phyloP scores from a whole-genome alignment of 2,888 invertebrate genomes.

The Cheilosia variabilis region DNA sequence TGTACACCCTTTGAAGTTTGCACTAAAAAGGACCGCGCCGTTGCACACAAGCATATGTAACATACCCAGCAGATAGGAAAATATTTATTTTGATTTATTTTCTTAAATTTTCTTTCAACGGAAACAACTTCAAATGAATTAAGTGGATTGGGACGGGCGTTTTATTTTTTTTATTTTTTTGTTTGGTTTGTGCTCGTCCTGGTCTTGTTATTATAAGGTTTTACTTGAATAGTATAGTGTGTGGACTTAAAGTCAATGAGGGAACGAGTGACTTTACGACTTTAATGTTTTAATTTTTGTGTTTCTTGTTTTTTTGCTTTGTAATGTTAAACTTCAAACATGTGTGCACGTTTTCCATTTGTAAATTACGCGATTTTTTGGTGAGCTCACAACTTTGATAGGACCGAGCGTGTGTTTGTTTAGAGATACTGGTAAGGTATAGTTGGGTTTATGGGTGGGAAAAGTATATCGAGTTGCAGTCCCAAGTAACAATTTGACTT shows the following conservation, averaged over 20 bases:
- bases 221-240: slow-evolving; percentile 10
- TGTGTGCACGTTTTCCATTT: slow-evolving; percentile 12
- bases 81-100: slow-evolving; percentile 72
- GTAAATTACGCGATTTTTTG: not conserved
- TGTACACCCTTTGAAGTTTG: slow-evolving; percentile 54
- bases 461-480: too few species aligned
- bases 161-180: slow-evolving; percentile 2
- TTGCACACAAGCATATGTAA: slow-evolving; percentile 49
- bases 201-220: slow-evolving; percentile 31
- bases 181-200: slow-evolving; percentile 12
- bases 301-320: not conserved
- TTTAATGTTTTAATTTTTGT: slow-evolving; percentile 27
- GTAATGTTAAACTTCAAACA: slow-evolving; percentile 12
- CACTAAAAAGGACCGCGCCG: slow-evolving; percentile 1
- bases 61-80: slow-evolving; percentile 57
- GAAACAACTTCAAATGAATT: slow-evolving; percentile 63
- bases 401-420: too few species aligned
- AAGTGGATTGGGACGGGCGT: slow-evolving; percentile 41
- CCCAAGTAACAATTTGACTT: too few species aligned
- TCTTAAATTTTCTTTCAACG: slow-evolving; percentile 54
- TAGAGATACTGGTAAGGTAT: too few species aligned
- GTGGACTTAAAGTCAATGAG: slow-evolving; percentile 11
- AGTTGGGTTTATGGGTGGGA: too few species aligned
- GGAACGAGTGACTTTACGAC: slow-evolving; percentile 26
- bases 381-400: too few species aligned